These are phyloP conservation scores for Solea senegalensis DNA, from an alignment of 2,113 vertebrate species.

Conservation along the genomic window DNA sequence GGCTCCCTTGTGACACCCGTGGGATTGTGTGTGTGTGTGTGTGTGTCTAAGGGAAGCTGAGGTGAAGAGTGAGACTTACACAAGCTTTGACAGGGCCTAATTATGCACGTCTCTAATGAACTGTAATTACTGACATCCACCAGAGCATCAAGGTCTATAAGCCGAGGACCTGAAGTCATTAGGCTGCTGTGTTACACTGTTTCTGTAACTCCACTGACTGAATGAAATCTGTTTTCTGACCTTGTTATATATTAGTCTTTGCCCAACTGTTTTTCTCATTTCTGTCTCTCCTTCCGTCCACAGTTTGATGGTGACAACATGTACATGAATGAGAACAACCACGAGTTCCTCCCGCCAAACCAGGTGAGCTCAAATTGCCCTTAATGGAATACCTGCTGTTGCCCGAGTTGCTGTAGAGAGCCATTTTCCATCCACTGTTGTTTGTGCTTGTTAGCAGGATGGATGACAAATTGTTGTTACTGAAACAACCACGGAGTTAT, in stretches of 20 bases:
- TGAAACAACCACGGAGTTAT: conserved; percentile 20
- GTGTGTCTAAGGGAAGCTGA: conserved; percentile 58
- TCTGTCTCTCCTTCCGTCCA: conserved; percentile 56
- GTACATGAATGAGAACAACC: conserved; percentile 98
- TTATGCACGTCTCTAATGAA: conserved; percentile 81
- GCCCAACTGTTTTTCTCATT: conserved; percentile 47
- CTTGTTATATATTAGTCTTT: conserved; percentile 22
- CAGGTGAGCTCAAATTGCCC: conserved; percentile 83
- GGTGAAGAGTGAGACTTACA: conserved; percentile 68
- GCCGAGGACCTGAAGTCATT: conserved; percentile 73
- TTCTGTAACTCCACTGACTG: conserved; percentile 44
- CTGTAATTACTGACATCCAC: conserved; percentile 81
- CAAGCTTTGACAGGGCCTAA: conserved; percentile 76
- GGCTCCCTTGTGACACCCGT: conserved; percentile 44
- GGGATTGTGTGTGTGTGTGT: conserved; percentile 43
- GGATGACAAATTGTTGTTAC: conserved; percentile 23
- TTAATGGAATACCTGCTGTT: conserved; percentile 33
- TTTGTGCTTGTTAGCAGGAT: conserved; percentile 21
- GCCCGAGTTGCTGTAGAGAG: conserved; percentile 15
- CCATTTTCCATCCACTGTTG: conserved; percentile 20
- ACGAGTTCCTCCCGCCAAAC: conserved; percentile 94
- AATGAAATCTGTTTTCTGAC: conserved; percentile 47
- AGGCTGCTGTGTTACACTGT: conserved; percentile 59
- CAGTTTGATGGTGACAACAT: conserved; percentile 99
- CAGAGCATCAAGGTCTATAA: conserved; percentile 73